Evolutionary conservation across 92 coral and sea anemone genomes (phyloP).

Genomic region (Anthopleura xanthogrammica): DNA sequence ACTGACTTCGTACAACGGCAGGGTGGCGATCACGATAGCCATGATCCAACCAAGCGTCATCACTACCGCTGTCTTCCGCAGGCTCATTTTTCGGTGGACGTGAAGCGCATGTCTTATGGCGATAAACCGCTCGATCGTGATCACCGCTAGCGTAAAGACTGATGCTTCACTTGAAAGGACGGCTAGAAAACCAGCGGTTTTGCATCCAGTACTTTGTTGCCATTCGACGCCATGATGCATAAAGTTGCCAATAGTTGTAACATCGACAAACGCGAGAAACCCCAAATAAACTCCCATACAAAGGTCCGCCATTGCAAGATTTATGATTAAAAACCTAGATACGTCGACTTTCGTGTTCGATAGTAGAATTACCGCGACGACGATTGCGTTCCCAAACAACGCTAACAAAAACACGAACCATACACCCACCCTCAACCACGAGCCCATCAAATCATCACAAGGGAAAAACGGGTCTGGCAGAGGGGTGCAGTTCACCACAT

Average conservation of each 20-base stretch:
- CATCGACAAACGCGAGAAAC: constrained; percentile 88
- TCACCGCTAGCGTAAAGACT: constrained; percentile 82
- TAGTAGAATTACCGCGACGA: constrained; percentile 75
- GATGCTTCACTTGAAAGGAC: constrained; percentile 91
- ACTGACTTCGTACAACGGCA: constrained; percentile 77
- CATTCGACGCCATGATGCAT: constrained; percentile 81
- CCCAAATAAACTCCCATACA: constrained; percentile 98
- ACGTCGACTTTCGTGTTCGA: constrained; percentile 89
- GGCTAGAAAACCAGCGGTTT: constrained; percentile 90
- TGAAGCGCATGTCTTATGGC: constrained; percentile 96
- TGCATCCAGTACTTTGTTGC: constrained; percentile 88
- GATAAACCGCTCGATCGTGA: constrained; percentile 91
- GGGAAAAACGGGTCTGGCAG: constrained; percentile 94
- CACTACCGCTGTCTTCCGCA: constrained; percentile 74
- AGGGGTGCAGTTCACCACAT: constrained; percentile 75
- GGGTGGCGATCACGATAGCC: constrained; percentile 67
- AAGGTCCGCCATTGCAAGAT: constrained; percentile 89
- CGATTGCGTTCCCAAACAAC: constrained; percentile 86
- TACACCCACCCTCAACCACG: constrained; percentile 83
- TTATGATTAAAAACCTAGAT: constrained; percentile 82
- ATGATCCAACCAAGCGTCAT: constrained; percentile 83
- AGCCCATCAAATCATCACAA: constrained; percentile 96
- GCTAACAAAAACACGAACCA: constrained; percentile 96
- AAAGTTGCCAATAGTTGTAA: constrained; percentile 80
- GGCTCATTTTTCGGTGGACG: constrained; percentile 69